Conservation (phyloP, 2,113 vertebrate species). For the Arvicanthis niloticus region DNA sequence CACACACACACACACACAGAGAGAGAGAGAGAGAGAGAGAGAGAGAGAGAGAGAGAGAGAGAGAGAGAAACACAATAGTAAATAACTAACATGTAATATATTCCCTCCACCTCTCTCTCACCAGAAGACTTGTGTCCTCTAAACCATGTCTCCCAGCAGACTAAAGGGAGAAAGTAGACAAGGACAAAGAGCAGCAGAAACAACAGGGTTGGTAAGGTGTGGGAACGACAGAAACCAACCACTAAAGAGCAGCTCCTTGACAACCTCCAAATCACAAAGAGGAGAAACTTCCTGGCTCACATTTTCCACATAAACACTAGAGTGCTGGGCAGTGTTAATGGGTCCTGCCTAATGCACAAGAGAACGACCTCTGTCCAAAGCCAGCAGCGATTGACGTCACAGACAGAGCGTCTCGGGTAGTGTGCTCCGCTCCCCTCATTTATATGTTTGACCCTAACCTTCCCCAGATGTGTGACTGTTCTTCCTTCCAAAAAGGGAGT, state of each 20-base stretch:
- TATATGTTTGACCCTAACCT: slow-evolving; percentile 90
- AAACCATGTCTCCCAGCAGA: neutral
- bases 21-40: no score
- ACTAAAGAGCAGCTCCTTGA: slow-evolving; percentile 77
- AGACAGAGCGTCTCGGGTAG: slow-evolving; percentile 83
- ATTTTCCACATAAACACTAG: slow-evolving; percentile 90
- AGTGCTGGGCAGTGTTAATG: slow-evolving; percentile 85
- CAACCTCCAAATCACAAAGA: slow-evolving; percentile 86
- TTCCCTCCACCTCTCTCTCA: no score
- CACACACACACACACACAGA: no score
- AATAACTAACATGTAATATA: neutral
- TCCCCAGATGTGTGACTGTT: slow-evolving; percentile 88
- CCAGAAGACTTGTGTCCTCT: neutral
- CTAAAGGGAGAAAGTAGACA: neutral
- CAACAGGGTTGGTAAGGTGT: neutral
- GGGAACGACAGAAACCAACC: slow-evolving; percentile 61
- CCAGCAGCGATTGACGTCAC: slow-evolving; percentile 87
- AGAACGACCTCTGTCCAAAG: slow-evolving; percentile 83
- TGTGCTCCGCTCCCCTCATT: slow-evolving; percentile 85
- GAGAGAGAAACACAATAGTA: neutral
- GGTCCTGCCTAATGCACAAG: slow-evolving; percentile 83
- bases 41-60: neutral
- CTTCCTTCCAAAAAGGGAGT: slow-evolving; percentile 78
- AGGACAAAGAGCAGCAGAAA: neutral
- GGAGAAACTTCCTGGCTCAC: slow-evolving; percentile 88